A percentile compares a stretch with the other conserved stretches of the same genome.
Evolutionary conservation across 2,113 vertebrate species (phyloP).

Genomic region (Malaclemys terrapin): DNA sequence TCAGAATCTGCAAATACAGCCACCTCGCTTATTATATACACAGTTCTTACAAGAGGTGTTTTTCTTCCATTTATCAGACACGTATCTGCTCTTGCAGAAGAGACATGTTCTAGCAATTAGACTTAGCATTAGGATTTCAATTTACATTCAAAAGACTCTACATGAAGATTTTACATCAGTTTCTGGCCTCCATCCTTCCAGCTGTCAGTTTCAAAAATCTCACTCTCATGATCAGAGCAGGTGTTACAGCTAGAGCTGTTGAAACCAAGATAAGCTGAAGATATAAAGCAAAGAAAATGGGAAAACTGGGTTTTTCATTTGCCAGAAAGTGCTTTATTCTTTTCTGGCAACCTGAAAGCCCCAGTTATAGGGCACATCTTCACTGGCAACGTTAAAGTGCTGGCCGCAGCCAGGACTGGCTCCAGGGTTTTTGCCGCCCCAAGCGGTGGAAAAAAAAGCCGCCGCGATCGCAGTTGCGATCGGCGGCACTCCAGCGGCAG

Average conservation of each 20-base stretch:
- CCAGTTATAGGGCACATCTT: no score
- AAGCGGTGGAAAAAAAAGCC: no score
- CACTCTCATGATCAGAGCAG: background rate
- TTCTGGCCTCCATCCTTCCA: background rate
- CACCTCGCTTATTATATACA: background rate
- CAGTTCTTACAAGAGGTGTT: background rate
- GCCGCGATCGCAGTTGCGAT: no score
- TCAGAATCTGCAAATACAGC: rapidly evolving
- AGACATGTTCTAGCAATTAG: rapidly evolving
- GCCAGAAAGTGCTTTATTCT: background rate
- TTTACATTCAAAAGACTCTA: background rate
- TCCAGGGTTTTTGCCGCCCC: no score
- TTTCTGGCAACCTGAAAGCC: background rate
- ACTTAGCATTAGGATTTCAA: background rate
- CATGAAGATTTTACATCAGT: rapidly evolving
- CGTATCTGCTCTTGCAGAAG: rapidly evolving
- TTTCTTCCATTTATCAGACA: background rate
- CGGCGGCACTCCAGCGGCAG: no score
- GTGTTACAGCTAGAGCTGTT: background rate
- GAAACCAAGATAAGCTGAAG: rapidly evolving
- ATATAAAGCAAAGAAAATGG: background rate
- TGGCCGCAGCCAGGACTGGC: no score
- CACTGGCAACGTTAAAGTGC: no score
- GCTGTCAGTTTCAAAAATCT: background rate
- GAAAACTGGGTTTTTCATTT: background rate